These are phyloP conservation scores for Nannoperca obscura DNA, from an alignment of 2,797 vertebrate genomes.

Conservation along the genomic window DNA sequence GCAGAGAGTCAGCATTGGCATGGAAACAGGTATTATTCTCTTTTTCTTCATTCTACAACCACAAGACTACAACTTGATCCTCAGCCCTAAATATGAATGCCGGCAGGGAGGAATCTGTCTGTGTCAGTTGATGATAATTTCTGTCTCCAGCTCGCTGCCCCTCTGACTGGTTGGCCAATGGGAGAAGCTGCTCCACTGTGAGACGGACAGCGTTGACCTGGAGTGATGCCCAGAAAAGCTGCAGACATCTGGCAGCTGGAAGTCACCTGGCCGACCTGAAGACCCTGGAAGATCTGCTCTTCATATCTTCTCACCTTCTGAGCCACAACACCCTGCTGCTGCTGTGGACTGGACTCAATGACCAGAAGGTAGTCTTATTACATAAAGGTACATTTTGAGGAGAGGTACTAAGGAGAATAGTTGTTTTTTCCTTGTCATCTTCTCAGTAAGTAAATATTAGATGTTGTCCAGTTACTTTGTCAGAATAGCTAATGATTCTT, in stretches of 20 bases:
- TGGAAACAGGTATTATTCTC: slow-evolving; percentile 87
- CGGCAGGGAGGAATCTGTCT: background rate
- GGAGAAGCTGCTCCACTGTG: slow-evolving; percentile 87
- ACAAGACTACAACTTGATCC: slow-evolving; percentile 1
- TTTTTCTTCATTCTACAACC: background rate
- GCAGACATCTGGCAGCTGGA: slow-evolving; percentile 72
- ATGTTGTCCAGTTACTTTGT: background rate
- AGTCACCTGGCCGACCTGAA: slow-evolving; percentile 87
- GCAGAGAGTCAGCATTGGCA: slow-evolving; percentile 82
- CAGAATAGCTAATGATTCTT: background rate
- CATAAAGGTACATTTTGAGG: background rate
- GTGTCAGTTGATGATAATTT: slow-evolving; percentile 21
- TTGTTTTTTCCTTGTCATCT: background rate
- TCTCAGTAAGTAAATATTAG: background rate
- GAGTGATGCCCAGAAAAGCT: slow-evolving; percentile 81
- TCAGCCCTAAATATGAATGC: background rate
- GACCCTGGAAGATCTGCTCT: slow-evolving; percentile 82
- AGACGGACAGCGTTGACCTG: slow-evolving; percentile 79
- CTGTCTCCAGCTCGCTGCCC: slow-evolving; percentile 85
- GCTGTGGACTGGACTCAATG: slow-evolving; percentile 90
- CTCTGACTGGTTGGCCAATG: slow-evolving; percentile 85
- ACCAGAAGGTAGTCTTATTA: slow-evolving; percentile 81
- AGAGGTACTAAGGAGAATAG: background rate
- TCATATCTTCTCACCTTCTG: slow-evolving; percentile 84
- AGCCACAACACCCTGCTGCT: slow-evolving; percentile 83